phyloP scores from a whole-genome alignment of 37 sponge, comb jelly and placozoan species.

The Diacarnus erythraeanus region DNA sequence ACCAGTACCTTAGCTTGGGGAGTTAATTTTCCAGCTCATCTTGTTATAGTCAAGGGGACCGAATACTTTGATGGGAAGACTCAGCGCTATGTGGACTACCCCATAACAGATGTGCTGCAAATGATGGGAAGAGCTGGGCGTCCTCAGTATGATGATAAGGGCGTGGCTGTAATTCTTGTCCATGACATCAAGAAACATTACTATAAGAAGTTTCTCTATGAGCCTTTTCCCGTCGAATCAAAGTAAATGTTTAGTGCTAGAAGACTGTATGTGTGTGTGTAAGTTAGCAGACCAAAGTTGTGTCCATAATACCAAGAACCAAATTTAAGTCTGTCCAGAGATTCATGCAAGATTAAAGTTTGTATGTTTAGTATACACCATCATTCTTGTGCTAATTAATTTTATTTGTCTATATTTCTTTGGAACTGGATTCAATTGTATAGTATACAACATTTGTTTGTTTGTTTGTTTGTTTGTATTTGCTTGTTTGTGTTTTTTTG shows the following conservation, averaged over 20 bases:
- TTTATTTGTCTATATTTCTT: too few relatives aligned
- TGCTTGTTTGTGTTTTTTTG: too few relatives aligned
- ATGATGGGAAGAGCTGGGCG: slow-evolving; percentile 99
- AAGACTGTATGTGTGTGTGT: background rate
- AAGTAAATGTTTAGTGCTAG: slow-evolving; percentile 54
- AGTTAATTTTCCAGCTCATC: slow-evolving; percentile 98
- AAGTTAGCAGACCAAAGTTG: background rate
- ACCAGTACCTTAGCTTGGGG: slow-evolving; percentile 99
- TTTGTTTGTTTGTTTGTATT: too few relatives aligned
- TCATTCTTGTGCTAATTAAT: too few relatives aligned
- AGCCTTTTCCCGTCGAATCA: slow-evolving; percentile 98
- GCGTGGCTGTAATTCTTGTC: slow-evolving; percentile 92
- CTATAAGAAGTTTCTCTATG: slow-evolving; percentile 98
- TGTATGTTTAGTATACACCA: too few relatives aligned
- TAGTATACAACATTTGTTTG: too few relatives aligned
- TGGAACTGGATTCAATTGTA: too few relatives aligned
- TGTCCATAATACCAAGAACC: too few relatives aligned
- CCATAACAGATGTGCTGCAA: slow-evolving; percentile 98
- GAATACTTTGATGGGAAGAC: slow-evolving; percentile 98
- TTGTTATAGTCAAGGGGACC: slow-evolving; percentile 97
- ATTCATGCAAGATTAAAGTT: too few relatives aligned
- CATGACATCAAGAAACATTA: slow-evolving; percentile 98
- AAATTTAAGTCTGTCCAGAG: too few relatives aligned
- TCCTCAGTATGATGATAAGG: slow-evolving; percentile 96
- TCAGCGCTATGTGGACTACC: slow-evolving; percentile 97